Conservation (phyloP, 2,113 vertebrate genomes). For the Nestor notabilis region DNA sequence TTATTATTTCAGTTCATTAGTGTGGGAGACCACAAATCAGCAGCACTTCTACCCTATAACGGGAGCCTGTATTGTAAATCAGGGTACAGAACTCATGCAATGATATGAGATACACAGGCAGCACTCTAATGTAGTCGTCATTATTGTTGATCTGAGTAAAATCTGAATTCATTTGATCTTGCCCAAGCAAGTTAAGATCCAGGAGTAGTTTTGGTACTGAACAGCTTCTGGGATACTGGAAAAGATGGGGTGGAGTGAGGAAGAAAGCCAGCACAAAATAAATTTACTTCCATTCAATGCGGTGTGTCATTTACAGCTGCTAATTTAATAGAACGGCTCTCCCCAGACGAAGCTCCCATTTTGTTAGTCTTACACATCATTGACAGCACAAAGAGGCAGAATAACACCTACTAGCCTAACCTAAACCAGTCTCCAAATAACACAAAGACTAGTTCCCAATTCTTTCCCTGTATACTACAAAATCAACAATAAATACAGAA, state of each 20-base stretch:
- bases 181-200: neutral
- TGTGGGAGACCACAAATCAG: neutral
- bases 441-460: neutral
- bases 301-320: neutral
- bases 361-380: neutral
- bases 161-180: neutral
- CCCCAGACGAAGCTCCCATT: neutral
- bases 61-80: neutral
- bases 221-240: neutral
- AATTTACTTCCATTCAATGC: neutral
- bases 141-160: neutral
- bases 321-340: neutral
- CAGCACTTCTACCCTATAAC: neutral
- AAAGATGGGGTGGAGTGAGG: neutral
- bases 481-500: neutral
- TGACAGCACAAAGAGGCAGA: neutral
- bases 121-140: neutral
- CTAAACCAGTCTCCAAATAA: neutral
- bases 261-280: neutral
- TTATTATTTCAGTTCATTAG: neutral
- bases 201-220: neutral
- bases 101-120: neutral
- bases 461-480: neutral
- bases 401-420: neutral
- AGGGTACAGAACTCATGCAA: constrained; percentile 26